A percentile compares a stretch with the other conserved stretches of the same genome.
Conservation (phyloP, 2,888 invertebrate species). For the Acanthococcus lagerstroemiae region DNA sequence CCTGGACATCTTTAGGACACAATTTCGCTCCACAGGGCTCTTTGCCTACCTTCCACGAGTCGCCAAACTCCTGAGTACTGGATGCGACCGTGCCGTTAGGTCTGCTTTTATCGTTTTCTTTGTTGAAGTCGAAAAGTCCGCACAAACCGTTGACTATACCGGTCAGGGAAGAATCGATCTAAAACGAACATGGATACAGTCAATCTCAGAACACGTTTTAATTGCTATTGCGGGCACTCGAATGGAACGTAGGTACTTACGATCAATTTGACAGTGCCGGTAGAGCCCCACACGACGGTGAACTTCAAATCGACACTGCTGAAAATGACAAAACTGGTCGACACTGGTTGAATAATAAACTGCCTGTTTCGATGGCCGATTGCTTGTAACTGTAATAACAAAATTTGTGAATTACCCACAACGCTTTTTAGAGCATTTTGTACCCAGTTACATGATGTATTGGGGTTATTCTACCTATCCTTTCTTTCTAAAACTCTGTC, state of each 20-base stretch:
- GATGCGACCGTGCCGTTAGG: slow-evolving; percentile 55
- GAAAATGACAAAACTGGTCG: slow-evolving; percentile 57
- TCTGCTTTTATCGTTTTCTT: slow-evolving; percentile 57
- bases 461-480: too few relatives aligned
- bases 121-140: slow-evolving; percentile 60
- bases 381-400: slow-evolving; percentile 46
- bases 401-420: slow-evolving; percentile 3
- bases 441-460: too few relatives aligned
- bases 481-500: too few relatives aligned
- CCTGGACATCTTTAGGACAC: slow-evolving; percentile 53
- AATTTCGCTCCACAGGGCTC: slow-evolving; percentile 50
- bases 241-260: slow-evolving; percentile 43
- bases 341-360: slow-evolving; percentile 58
- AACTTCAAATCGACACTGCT: slow-evolving; percentile 58
- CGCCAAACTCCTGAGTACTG: slow-evolving; percentile 61
- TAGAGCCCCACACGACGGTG: slow-evolving; percentile 59
- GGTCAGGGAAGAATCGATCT: slow-evolving; percentile 37
- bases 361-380: slow-evolving; percentile 52
- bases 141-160: slow-evolving; percentile 67
- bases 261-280: slow-evolving; percentile 60
- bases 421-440: not conserved
- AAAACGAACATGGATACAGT: not conserved
- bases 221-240: not conserved
- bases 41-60: slow-evolving; percentile 51
- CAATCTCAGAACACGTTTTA: too few relatives aligned